These are phyloP conservation scores for Prostheceraeus crozeri DNA, from an alignment of 2,888 invertebrate genomes.

Conservation along the genomic window DNA sequence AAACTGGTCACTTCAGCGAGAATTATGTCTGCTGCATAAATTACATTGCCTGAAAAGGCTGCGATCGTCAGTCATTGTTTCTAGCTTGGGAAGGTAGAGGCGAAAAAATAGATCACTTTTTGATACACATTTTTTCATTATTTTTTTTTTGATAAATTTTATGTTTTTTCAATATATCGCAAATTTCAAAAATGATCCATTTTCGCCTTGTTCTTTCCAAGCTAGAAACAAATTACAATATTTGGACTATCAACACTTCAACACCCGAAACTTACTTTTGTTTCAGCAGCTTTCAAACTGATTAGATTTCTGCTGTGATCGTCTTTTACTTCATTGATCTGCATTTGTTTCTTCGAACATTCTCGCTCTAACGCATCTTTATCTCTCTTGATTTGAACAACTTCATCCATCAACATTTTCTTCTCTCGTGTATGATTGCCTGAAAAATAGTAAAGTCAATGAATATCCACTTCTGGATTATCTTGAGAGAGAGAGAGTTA, in stretches of 20 bases:
- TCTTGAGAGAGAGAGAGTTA: neutral
- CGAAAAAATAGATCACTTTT: no score
- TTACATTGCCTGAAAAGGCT: no score
- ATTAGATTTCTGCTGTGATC: constrained; percentile 49
- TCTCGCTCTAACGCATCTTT: constrained; percentile 48
- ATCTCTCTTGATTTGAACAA: constrained; percentile 50
- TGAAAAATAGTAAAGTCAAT: no score
- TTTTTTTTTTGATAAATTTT: no score
- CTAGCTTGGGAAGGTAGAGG: no score
- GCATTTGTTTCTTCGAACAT: constrained; percentile 45
- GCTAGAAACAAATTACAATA: constrained; percentile 12
- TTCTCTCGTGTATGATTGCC: constrained; percentile 46
- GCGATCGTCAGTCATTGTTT: no score
- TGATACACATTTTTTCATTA: no score
- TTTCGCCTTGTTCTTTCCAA: neutral
- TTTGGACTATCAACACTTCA: constrained; percentile 45
- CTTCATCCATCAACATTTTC: constrained; percentile 50
- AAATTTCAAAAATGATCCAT: neutral
- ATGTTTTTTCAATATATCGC: no score
- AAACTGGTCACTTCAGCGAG: no score
- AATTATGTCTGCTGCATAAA: no score
- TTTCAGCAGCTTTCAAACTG: constrained; percentile 48
- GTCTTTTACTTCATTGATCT: constrained; percentile 46
- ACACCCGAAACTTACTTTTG: constrained; percentile 48
- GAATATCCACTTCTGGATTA: neutral